Base-by-base conservation (phyloP, 2,797 vertebrate species). In the Diplodus puntazzo region DNA sequence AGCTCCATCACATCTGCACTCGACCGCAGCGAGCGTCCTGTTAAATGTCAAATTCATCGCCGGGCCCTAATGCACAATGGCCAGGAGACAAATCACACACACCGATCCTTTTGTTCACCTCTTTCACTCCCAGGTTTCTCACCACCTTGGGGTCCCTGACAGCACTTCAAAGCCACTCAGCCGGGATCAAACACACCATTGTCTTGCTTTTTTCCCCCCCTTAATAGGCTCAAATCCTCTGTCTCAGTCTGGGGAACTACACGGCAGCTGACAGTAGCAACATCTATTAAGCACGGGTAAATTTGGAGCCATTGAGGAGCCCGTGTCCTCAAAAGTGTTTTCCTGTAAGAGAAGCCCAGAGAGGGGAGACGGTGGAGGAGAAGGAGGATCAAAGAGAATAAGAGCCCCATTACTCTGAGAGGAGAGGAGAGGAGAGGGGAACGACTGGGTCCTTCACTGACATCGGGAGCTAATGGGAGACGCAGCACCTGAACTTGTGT, bases 301-400 rank as follows among this genome's bases (percentile, higher is more conserved):
- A 82, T 67, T 39, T 69, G 85, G 59, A 20, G 55, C 50, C 13
- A 42, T 43, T 4, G 14, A 81, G 75, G 63, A 80, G 59, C 62
- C 59, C 0, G 20, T 48, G 39, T 74, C 57, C 75, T 89, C 21
- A 67, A 45, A 75, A 45, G 82, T 76, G 75, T 62, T 83, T 84
- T 80, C 77, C 70, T 63, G 65, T 68, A 75, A 75, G 67, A 80
- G 77, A 58, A 54, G 64, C 21, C 48, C 43, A 49, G 52, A 83
- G 60, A 66, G 57, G 34, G 30, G 54, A 79, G 42, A 74, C 5
- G 6, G 52, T 2, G 52, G 69, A 57, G 53, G 58, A 25, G 54
- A 42, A 65, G 39, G 13, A 34, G 50, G 74, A 90, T 91, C 82
- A 88, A 86, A 83, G 43, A 69, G 63, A 86, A 69, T 72, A 69